Conservation (phyloP, 2,888 invertebrate species). For the Ichneumoninae sp. region DNA sequence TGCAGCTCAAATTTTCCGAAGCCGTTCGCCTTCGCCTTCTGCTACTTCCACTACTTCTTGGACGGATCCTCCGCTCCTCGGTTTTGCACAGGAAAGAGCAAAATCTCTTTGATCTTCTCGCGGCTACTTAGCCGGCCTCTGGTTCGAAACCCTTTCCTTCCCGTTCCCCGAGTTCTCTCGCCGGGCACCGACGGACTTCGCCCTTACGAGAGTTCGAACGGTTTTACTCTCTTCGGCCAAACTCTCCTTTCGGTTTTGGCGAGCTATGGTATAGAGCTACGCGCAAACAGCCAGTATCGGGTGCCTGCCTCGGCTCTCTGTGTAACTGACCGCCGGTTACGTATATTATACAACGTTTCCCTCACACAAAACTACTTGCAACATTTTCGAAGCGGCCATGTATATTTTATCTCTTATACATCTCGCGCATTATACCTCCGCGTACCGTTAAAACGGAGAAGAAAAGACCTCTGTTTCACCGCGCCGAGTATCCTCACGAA, state of each 20-base stretch:
- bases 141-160: conserved; percentile 57
- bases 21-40: conserved; percentile 26
- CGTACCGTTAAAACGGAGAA: not conserved
- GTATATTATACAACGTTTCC: conserved; percentile 21
- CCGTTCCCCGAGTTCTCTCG: conserved; percentile 21
- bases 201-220: conserved; percentile 55
- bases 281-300: not conserved
- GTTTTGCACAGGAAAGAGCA: conserved; percentile 51
- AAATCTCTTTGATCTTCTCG: conserved; percentile 76
- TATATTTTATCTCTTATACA: not conserved
- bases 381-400: not conserved
- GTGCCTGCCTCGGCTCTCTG: not conserved
- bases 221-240: conserved; percentile 48
- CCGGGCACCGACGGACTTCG: conserved; percentile 40
- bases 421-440: not conserved
- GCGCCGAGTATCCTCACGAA: conserved; percentile 4
- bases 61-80: conserved; percentile 49
- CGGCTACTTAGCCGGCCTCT: conserved; percentile 70
- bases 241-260: conserved; percentile 38
- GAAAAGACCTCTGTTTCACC: conserved; percentile 23
- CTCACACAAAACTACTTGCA: not conserved
- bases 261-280: not conserved
- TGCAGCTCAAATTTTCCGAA: conserved; percentile 34
- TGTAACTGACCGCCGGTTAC: conserved; percentile 23
- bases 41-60: conserved; percentile 23